Conservation (phyloP, 2,888 invertebrate species). For the Polydrusus cervinus region DNA sequence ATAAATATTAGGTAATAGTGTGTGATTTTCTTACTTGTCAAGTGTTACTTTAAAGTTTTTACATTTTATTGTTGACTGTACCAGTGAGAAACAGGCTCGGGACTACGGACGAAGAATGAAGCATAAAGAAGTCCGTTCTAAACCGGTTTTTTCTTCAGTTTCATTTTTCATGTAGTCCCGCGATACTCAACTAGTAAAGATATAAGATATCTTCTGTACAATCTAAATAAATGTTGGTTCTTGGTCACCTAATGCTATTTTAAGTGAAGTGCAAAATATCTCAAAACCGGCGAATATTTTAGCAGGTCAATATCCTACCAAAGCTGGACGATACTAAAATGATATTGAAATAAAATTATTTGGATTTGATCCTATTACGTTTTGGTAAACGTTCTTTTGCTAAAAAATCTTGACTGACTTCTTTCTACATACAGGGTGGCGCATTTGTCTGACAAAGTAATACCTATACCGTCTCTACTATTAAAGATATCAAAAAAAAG, state of each 20-base stretch:
- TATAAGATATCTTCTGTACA: slow-evolving; percentile 13
- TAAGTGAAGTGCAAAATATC: slow-evolving; percentile 2
- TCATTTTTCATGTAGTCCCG: slow-evolving; percentile 34
- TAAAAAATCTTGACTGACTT: too few relatives aligned
- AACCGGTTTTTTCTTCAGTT: slow-evolving; percentile 47
- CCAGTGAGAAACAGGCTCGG: slow-evolving; percentile 37
- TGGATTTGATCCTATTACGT: too few relatives aligned
- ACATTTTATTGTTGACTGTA: slow-evolving; percentile 45
- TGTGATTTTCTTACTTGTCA: slow-evolving; percentile 8
- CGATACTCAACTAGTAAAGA: slow-evolving; percentile 11
- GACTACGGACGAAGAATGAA: slow-evolving; percentile 52
- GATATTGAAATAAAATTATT: too few relatives aligned
- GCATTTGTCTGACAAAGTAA: too few relatives aligned
- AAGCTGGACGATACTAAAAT: background rate
- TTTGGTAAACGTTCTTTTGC: too few relatives aligned
- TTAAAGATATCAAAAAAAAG: too few relatives aligned
- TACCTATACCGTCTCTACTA: too few relatives aligned
- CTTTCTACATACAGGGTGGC: too few relatives aligned
- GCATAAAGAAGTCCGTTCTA: slow-evolving; percentile 53
- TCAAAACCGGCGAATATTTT: slow-evolving; percentile 1
- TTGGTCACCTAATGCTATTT: background rate
- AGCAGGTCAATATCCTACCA: slow-evolving; percentile 1
- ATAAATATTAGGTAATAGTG: background rate
- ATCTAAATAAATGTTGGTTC: slow-evolving; percentile 18
- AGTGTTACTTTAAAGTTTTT: slow-evolving; percentile 15